A percentile compares a stretch with the other conserved stretches of the same genome.
Conservation (phyloP, 2,113 vertebrate genomes). For the Panthera leo region DNA sequence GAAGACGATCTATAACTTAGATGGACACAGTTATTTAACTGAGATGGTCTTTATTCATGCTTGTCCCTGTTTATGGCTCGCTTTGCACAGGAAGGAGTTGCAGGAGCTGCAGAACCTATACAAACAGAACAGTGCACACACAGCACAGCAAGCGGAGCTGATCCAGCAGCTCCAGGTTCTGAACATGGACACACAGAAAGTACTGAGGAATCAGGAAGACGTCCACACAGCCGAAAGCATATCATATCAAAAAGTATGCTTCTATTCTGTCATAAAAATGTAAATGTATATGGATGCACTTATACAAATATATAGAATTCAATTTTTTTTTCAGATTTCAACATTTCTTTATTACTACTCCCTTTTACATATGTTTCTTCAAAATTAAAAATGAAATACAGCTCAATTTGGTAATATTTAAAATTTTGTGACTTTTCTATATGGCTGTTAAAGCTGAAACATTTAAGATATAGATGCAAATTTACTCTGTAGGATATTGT, state of each 20-base stretch:
- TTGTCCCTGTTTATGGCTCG: slow-evolving; percentile 74
- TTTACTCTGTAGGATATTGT: neutral
- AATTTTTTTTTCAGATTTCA: slow-evolving; percentile 34
- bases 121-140: slow-evolving; percentile 88
- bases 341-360: neutral
- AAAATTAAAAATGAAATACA: slow-evolving; percentile 4
- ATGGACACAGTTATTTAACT: slow-evolving; percentile 54
- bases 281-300: neutral
- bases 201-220: slow-evolving; percentile 92
- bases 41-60: slow-evolving; percentile 51
- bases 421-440: slow-evolving; percentile 18
- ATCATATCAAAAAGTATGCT: slow-evolving; percentile 91
- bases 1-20: slow-evolving; percentile 63
- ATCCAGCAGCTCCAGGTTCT: slow-evolving; percentile 93
- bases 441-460: neutral
- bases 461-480: slow-evolving; percentile 24
- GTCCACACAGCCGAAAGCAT: slow-evolving; percentile 89
- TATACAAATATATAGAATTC: slow-evolving; percentile 32
- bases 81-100: slow-evolving; percentile 87
- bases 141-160: slow-evolving; percentile 90
- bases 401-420: slow-evolving; percentile 47
- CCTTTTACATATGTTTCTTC: slow-evolving; percentile 9
- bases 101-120: slow-evolving; percentile 90
- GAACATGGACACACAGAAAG: slow-evolving; percentile 90
- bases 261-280: slow-evolving; percentile 54